These are phyloP conservation scores for Drosophila ohnishii DNA, from an alignment of 1,140 invertebrate species.

Conservation along the genomic window DNA sequence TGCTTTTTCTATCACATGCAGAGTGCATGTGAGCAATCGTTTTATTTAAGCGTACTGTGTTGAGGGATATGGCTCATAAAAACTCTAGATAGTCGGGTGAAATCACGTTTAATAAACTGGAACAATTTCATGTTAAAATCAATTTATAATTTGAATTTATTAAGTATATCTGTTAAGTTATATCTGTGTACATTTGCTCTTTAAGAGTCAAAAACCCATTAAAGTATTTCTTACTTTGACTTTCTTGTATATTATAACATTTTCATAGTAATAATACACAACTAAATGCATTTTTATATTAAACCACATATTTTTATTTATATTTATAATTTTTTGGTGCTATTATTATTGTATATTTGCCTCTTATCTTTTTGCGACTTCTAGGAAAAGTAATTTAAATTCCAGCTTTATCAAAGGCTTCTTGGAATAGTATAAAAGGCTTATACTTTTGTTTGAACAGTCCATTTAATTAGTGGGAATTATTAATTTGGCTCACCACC, in stretches of 20 bases:
- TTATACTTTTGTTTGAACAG: slow-evolving; percentile 21
- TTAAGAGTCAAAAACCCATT: background rate
- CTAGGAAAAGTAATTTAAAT: background rate
- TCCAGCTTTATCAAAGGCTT: slow-evolving; percentile 1
- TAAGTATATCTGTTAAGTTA: background rate
- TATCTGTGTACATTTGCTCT: background rate
- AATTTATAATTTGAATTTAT: slow-evolving; percentile 1
- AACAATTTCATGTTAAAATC: background rate
- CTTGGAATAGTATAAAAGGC: slow-evolving; percentile 4
- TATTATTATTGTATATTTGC: background rate
- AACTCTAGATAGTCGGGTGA: background rate
- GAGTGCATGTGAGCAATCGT: slow-evolving; percentile 51
- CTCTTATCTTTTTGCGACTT: background rate
- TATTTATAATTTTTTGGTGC: background rate
- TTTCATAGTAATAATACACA: background rate
- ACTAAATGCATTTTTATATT: background rate
- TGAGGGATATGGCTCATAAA: slow-evolving; percentile 17
- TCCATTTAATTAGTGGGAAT: slow-evolving; percentile 25
- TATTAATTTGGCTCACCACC: slow-evolving; percentile 5
- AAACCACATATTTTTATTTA: background rate
- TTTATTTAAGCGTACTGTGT: slow-evolving; percentile 1
- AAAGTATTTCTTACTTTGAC: no score
- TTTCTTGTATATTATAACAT: background rate
- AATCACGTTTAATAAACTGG: slow-evolving; percentile 19
- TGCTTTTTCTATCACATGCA: slow-evolving; percentile 62